Conservation (phyloP, 2,888 invertebrate genomes). For the Chironomus riparius region DNA sequence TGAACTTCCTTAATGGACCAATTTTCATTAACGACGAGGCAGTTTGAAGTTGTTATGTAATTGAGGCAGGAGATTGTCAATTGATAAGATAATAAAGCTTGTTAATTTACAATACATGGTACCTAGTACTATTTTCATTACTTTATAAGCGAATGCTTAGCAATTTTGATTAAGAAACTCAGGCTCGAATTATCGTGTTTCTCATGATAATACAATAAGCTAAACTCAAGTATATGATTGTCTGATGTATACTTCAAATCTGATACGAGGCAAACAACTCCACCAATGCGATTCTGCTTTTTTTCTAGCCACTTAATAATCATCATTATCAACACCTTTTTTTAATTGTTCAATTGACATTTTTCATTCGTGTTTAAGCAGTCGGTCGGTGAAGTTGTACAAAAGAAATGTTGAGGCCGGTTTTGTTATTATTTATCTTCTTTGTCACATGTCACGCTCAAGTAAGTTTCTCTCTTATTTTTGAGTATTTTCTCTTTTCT, state of each 20-base stretch:
- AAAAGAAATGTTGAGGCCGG: not conserved
- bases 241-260: not conserved
- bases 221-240: too few relatives aligned
- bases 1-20: conserved; percentile 39
- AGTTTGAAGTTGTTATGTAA: not conserved
- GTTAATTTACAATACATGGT: not conserved
- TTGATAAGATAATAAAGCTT: not conserved
- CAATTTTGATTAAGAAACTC: too few relatives aligned
- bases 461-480: not conserved
- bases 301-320: too few relatives aligned
- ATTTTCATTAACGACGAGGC: conserved; percentile 30
- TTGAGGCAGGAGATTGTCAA: not conserved
- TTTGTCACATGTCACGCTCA: not conserved
- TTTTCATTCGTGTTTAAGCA: not conserved
- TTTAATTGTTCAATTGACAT: not conserved
- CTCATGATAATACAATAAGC: too few relatives aligned
- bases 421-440: not conserved
- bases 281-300: not conserved
- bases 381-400: not conserved
- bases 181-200: too few relatives aligned
- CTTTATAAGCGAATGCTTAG: too few relatives aligned
- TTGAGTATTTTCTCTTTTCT: not conserved
- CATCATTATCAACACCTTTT: not conserved
- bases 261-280: not conserved
- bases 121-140: too few relatives aligned